Conservation (phyloP, 2,113 vertebrate genomes). For the Nematolebias whitei region DNA sequence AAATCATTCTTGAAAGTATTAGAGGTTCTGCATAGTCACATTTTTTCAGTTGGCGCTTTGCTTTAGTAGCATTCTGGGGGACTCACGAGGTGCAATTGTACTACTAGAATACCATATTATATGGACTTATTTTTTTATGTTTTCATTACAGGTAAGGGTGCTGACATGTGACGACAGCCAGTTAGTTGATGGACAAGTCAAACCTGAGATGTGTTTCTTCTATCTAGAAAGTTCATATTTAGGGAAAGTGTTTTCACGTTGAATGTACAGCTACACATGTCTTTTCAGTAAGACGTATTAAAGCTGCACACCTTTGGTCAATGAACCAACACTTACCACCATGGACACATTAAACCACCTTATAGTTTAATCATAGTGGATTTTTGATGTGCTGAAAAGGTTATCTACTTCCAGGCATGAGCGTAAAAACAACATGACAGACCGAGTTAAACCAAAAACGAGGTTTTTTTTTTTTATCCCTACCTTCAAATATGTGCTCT, state of each 20-base stretch:
- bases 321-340: not conserved
- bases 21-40: not conserved
- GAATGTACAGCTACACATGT: not conserved
- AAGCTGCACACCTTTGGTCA: not conserved
- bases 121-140: not conserved
- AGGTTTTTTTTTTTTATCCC: no score
- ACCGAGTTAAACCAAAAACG: not conserved
- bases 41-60: no score
- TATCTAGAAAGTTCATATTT: not conserved
- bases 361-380: not conserved
- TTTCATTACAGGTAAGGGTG: not conserved
- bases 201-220: not conserved
- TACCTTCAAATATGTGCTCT: no score
- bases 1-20: not conserved
- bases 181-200: not conserved
- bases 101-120: not conserved
- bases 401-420: not conserved
- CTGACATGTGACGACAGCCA: not conserved
- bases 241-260: not conserved
- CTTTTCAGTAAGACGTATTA: not conserved
- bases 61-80: not conserved
- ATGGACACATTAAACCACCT: not conserved
- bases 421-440: not conserved
- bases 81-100: not conserved
- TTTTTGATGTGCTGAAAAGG: not conserved